A percentile compares a stretch with the other conserved stretches of the same genome.
phyloP scores from a whole-genome alignment of 2,113 vertebrate species.

The Callopanchax toddi region DNA sequence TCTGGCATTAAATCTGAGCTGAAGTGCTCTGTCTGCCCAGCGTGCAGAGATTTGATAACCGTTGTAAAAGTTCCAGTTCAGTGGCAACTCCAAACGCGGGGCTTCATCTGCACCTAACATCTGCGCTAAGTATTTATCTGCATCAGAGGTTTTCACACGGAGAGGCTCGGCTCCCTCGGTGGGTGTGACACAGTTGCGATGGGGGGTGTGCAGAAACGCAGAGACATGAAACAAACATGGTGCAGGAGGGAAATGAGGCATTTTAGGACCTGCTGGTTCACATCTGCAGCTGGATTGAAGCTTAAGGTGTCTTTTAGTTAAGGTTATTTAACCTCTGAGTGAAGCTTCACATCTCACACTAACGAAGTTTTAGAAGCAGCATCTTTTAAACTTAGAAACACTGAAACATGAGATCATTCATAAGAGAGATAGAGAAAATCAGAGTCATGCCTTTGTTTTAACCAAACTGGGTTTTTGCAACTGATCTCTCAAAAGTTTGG shows the following conservation, averaged over 20 bases:
- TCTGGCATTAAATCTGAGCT: slow-evolving; percentile 23
- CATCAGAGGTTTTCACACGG: slow-evolving; percentile 8
- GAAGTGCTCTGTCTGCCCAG: slow-evolving; percentile 1
- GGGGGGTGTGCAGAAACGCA: background rate
- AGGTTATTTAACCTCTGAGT: too few relatives aligned
- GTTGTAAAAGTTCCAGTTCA: slow-evolving; percentile 24
- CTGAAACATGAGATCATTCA: background rate
- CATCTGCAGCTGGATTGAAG: background rate
- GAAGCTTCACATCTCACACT: too few relatives aligned
- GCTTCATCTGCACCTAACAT: slow-evolving; percentile 19
- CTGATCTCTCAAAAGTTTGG: too few relatives aligned
- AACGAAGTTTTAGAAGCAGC: too few relatives aligned
- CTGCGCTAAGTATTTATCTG: slow-evolving; percentile 4
- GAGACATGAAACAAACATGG: background rate
- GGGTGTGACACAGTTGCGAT: background rate
- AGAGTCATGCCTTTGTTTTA: too few relatives aligned
- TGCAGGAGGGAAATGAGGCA: background rate
- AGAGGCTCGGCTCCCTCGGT: background rate
- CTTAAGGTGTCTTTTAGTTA: too few relatives aligned
- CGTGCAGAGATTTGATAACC: slow-evolving; percentile 5
- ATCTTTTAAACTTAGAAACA: too few relatives aligned
- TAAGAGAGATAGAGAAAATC: background rate
- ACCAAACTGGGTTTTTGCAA: too few relatives aligned
- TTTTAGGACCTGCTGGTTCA: slow-evolving; percentile 4
- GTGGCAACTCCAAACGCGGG: background rate